Conservation (phyloP, 2,113 vertebrate genomes). For the Corvus moneduloides region DNA sequence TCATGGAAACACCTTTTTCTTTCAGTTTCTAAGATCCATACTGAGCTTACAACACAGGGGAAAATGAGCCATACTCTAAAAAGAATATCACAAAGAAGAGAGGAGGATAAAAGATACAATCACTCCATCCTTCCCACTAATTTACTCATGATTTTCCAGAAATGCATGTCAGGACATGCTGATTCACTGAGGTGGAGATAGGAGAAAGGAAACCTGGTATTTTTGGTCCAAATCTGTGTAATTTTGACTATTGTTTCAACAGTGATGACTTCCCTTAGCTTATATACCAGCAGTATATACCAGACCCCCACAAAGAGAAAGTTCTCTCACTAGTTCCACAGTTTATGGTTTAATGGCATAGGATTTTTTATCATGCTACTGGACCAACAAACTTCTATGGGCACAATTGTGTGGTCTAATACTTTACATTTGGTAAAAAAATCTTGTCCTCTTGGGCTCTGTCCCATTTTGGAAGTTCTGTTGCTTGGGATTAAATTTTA, state of each 20-base stretch:
- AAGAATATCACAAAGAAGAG: not conserved
- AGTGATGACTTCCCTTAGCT: not conserved
- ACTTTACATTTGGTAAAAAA: not conserved
- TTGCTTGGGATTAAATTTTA: not conserved
- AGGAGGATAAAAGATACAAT: not conserved
- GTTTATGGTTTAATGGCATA: not conserved
- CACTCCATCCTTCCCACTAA: not conserved
- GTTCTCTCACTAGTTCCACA: not conserved
- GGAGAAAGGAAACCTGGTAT: not conserved
- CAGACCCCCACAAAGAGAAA: not conserved
- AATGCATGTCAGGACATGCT: not conserved
- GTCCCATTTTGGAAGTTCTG: not conserved
- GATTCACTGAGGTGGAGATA: not conserved
- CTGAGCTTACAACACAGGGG: not conserved
- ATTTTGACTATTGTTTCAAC: not conserved
- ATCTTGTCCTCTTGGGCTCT: not conserved
- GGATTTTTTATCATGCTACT: not conserved
- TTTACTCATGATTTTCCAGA: not conserved
- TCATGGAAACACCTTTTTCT: not conserved
- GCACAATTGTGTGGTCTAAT: fast-evolving
- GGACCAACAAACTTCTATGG: not conserved
- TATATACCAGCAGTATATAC: not conserved
- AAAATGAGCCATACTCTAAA: not conserved
- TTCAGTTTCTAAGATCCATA: not conserved
- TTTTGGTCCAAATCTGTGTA: not conserved